phyloP scores from a whole-genome alignment of 2,113 vertebrate genomes.

The Trematomus loennbergii region DNA sequence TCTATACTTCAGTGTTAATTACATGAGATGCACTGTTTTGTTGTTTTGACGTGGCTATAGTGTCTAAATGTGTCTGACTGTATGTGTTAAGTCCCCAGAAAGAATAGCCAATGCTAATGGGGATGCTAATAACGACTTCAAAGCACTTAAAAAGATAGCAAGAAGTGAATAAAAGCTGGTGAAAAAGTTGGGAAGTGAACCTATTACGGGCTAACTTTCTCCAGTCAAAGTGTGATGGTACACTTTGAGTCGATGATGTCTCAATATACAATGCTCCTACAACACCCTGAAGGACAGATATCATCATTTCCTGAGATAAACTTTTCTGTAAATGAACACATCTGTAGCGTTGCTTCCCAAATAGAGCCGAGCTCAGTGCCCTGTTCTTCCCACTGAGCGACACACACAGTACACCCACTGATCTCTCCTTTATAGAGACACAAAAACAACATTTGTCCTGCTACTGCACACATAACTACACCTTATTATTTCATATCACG shows the following conservation, averaged over 20 bases:
- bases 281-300: constrained; percentile 4
- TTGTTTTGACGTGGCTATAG: no score
- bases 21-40: no score
- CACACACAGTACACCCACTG: constrained; percentile 62
- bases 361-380: constrained; percentile 54
- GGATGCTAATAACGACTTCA: no score
- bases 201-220: no score
- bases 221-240: background rate
- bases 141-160: no score
- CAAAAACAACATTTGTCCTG: constrained; percentile 71
- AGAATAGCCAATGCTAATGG: no score
- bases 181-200: no score
- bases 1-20: no score
- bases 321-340: constrained; percentile 56
- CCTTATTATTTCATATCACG: constrained; percentile 76
- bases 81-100: no score
- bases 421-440: constrained; percentile 61
- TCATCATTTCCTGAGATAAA: background rate
- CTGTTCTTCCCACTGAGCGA: constrained; percentile 73
- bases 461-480: constrained; percentile 63
- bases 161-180: no score
- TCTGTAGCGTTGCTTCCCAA: constrained; percentile 57
- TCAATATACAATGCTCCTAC: background rate
- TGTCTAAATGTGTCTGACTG: no score
- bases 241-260: background rate